A percentile compares a stretch with the other conserved stretches of the same genome.
Evolutionary conservation across 2,888 invertebrate genomes (phyloP).

Genomic region (Athetis lepigone): DNA sequence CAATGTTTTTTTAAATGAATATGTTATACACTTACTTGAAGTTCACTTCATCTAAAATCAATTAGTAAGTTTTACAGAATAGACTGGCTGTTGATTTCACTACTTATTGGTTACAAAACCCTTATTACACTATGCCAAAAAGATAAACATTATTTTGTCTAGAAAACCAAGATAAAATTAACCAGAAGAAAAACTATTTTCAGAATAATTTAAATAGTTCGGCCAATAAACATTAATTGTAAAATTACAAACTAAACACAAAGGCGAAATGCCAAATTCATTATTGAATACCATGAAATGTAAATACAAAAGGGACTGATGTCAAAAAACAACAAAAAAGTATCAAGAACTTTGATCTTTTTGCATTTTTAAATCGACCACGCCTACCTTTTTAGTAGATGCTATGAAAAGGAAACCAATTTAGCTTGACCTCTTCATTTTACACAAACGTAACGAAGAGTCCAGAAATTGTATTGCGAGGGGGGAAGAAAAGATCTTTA

Average conservation of each 20-base stretch:
- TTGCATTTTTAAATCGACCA: conserved; percentile 77
- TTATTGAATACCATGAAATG: conserved; percentile 39
- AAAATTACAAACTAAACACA: background rate
- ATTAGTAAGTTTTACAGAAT: too few species aligned
- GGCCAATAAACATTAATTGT: too few species aligned
- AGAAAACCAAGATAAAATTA: too few species aligned
- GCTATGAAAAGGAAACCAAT: conserved; percentile 69
- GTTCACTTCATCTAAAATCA: too few species aligned
- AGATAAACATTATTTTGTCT: too few species aligned
- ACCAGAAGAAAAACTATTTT: too few species aligned
- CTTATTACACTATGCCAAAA: too few species aligned
- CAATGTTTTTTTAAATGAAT: too few species aligned
- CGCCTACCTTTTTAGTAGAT: conserved; percentile 82
- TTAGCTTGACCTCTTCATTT: conserved; percentile 33
- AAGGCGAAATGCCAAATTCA: background rate
- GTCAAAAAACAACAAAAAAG: conserved; percentile 70
- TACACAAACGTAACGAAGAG: background rate
- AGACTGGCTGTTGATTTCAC: too few species aligned
- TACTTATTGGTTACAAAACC: too few species aligned
- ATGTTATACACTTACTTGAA: too few species aligned
- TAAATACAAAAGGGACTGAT: conserved; percentile 66
- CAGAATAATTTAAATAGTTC: too few species aligned
- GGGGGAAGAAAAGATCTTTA: conserved; percentile 36
- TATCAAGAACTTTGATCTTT: conserved; percentile 79
- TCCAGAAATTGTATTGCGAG: background rate